Percentiles rank a stretch among this genome's conserved stretches.
Conservation (phyloP, 2,113 vertebrate genomes). For the Anas platyrhynchos region DNA sequence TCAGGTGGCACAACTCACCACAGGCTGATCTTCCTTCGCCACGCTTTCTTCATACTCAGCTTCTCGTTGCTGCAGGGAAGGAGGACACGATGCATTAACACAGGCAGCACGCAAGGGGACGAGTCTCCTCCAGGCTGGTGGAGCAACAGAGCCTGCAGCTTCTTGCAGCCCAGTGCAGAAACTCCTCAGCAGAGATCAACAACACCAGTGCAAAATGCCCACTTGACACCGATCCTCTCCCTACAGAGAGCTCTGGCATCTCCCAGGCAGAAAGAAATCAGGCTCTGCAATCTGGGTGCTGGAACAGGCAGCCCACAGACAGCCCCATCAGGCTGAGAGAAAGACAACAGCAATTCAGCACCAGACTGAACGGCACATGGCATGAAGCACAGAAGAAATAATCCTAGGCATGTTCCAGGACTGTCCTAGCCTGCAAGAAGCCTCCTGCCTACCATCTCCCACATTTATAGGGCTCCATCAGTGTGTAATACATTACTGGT, state of each 20-base stretch:
- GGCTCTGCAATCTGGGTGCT: not conserved
- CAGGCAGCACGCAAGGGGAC: not conserved
- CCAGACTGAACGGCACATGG: not conserved
- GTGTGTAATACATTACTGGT: rapidly evolving
- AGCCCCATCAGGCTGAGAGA: not conserved
- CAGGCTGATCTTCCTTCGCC: slow-evolving; percentile 88
- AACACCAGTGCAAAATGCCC: not conserved
- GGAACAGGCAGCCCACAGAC: not conserved
- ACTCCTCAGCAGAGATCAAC: not conserved
- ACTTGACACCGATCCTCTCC: not conserved
- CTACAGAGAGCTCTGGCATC: not conserved
- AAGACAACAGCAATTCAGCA: not conserved
- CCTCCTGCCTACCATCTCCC: not conserved
- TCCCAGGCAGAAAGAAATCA: not conserved
- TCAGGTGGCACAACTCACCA: slow-evolving; percentile 79
- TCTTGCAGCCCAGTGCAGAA: not conserved
- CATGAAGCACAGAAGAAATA: not conserved
- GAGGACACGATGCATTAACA: not conserved
- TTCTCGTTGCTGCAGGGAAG: slow-evolving; percentile 85
- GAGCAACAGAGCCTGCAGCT: not conserved
- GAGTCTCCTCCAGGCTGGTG: not conserved
- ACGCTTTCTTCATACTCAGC: slow-evolving; percentile 94
- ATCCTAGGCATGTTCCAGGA: not conserved
- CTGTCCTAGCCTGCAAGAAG: not conserved
- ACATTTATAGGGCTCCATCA: rapidly evolving